Evolutionary conservation across 2,888 invertebrate species (phyloP).

Genomic region (Cheilosia grossa): DNA sequence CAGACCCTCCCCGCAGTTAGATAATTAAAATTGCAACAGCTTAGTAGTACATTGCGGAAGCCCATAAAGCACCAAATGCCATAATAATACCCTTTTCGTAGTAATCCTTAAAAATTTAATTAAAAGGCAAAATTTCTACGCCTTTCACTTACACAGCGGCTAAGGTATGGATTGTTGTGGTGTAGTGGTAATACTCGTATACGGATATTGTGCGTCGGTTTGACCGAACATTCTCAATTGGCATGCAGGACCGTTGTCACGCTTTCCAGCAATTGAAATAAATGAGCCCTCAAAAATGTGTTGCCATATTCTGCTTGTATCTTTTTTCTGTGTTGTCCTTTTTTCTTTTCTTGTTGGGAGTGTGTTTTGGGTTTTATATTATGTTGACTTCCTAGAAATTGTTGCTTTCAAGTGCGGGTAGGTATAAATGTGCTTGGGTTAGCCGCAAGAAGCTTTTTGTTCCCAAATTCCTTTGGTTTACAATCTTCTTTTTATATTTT

Average conservation of each 20-base stretch:
- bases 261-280: constrained; percentile 54
- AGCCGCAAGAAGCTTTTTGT: constrained; percentile 33
- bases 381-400: constrained; percentile 39
- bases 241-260: constrained; percentile 59
- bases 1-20: not conserved
- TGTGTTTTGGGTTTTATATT: constrained; percentile 26
- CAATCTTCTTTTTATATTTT: not conserved
- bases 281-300: constrained; percentile 58
- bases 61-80: constrained; percentile 12
- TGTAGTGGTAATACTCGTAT: constrained; percentile 26
- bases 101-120: constrained; percentile 46
- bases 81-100: not conserved
- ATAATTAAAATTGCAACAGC: constrained; percentile 24
- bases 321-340: constrained; percentile 11
- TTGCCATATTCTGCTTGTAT: not conserved
- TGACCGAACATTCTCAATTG: constrained; percentile 50
- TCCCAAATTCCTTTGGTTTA: not conserved
- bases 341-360: constrained; percentile 1
- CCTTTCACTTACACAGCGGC: not conserved
- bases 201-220: constrained; percentile 26
- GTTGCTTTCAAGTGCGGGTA: constrained; percentile 37
- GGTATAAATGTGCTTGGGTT: constrained; percentile 29
- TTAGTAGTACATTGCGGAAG: constrained; percentile 1
- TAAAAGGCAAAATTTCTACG: constrained; percentile 18
- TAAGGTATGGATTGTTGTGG: not conserved